Percentiles rank a stretch among this genome's conserved stretches.
Evolutionary conservation across 1,140 invertebrate genomes (phyloP).

Genomic region (Zaprionus taronus): DNA sequence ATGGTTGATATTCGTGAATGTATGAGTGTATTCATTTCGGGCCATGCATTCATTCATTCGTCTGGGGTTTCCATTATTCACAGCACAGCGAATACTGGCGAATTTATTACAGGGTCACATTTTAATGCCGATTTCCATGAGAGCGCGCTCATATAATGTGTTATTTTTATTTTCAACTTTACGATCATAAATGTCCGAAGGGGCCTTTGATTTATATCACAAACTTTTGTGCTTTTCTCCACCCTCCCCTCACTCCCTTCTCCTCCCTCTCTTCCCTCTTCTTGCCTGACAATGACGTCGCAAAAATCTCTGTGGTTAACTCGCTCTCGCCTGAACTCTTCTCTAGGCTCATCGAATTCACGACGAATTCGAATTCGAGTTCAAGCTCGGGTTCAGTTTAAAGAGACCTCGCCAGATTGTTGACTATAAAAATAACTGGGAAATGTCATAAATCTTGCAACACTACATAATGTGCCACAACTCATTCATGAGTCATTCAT

Average conservation of each 20-base stretch:
- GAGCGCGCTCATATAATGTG: slow-evolving; percentile 42
- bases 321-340: slow-evolving; percentile 3
- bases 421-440: neutral
- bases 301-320: slow-evolving; percentile 10
- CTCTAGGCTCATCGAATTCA: slow-evolving; percentile 3
- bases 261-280: too few relatives aligned
- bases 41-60: slow-evolving; percentile 46
- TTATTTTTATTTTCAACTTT: slow-evolving; percentile 77
- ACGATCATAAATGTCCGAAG: slow-evolving; percentile 82
- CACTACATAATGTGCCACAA: slow-evolving; percentile 5
- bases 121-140: slow-evolving; percentile 62
- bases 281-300: neutral
- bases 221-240: slow-evolving; percentile 68
- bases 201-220: slow-evolving; percentile 75
- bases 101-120: slow-evolving; percentile 65
- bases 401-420: slow-evolving; percentile 12
- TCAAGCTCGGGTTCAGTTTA: slow-evolving; percentile 3
- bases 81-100: slow-evolving; percentile 16
- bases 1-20: slow-evolving; percentile 5
- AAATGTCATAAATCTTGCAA: slow-evolving; percentile 10
- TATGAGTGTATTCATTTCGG: slow-evolving; percentile 28
- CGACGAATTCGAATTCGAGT: neutral
- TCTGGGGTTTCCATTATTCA: slow-evolving; percentile 55
- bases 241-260: neutral
- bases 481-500: slow-evolving; percentile 8